Conservation (phyloP, 2,797 vertebrate species). For the Bradypus variegatus region DNA sequence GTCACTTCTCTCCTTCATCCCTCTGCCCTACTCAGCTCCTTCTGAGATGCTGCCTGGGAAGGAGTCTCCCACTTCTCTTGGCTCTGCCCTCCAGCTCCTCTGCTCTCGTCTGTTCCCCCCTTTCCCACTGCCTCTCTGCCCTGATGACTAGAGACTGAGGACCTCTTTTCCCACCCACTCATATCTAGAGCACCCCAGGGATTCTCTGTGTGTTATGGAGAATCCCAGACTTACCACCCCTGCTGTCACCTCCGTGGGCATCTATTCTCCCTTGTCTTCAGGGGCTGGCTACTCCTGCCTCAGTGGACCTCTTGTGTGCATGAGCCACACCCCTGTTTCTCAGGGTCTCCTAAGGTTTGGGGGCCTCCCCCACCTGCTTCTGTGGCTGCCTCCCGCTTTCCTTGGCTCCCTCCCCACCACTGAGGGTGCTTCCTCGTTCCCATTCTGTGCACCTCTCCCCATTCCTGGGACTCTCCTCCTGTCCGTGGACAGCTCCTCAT, state of each 20-base stretch:
- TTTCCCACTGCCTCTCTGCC: neutral
- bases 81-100: neutral
- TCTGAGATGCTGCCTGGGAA: neutral
- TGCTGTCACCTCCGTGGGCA: neutral
- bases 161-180: neutral
- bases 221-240: neutral
- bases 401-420: neutral
- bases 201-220: neutral
- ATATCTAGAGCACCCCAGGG: neutral
- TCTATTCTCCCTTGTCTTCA: neutral
- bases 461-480: neutral
- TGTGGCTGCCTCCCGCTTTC: neutral
- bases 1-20: conserved; percentile 11
- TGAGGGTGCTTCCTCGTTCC: neutral
- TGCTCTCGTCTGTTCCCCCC: neutral
- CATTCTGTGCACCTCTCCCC: neutral
- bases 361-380: neutral
- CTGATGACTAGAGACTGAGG: neutral
- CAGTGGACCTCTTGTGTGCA: neutral
- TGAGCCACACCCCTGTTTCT: neutral
- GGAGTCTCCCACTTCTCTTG: neutral
- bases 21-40: conserved; percentile 22
- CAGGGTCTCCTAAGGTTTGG: neutral
- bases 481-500: neutral
- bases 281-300: neutral